Evolutionary conservation across 2,113 vertebrate species (phyloP).

Genomic region (Alaudala cheleensis): DNA sequence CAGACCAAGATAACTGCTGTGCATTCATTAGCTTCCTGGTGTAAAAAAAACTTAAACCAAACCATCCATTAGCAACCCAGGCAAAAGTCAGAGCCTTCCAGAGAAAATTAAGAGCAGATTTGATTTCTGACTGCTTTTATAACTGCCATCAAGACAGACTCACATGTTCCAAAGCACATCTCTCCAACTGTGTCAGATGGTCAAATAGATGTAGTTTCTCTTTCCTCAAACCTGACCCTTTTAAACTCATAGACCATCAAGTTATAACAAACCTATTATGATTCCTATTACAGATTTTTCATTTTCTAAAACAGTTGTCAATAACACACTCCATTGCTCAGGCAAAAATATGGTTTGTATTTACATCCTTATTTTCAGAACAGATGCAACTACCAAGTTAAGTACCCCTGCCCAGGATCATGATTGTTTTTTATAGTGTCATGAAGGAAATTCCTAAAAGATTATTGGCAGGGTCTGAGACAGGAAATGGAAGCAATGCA

Average conservation of each 20-base stretch:
- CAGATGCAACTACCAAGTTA: conserved; percentile 2
- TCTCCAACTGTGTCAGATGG: background rate
- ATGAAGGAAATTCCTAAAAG: background rate
- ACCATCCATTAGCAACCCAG: background rate
- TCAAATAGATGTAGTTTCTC: background rate
- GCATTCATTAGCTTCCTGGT: background rate
- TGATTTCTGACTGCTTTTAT: background rate
- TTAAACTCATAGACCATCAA: background rate
- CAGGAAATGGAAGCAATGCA: background rate
- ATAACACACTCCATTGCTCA: background rate
- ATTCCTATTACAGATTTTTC: conserved; percentile 44
- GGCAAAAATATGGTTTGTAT: background rate
- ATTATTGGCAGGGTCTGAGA: background rate
- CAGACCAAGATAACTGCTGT: background rate
- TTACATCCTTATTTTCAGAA: background rate
- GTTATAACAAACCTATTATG: background rate
- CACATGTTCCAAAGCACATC: background rate
- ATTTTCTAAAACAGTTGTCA: conserved; percentile 16
- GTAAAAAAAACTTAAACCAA: background rate
- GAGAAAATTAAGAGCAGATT: conserved; percentile 13
- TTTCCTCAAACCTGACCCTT: background rate
- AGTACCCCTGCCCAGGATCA: background rate
- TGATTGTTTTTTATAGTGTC: background rate
- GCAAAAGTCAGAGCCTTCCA: background rate
- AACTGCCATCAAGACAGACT: background rate